phyloP scores from a whole-genome alignment of 2,113 vertebrate genomes.

The Dicerorhinus sumatrensis region DNA sequence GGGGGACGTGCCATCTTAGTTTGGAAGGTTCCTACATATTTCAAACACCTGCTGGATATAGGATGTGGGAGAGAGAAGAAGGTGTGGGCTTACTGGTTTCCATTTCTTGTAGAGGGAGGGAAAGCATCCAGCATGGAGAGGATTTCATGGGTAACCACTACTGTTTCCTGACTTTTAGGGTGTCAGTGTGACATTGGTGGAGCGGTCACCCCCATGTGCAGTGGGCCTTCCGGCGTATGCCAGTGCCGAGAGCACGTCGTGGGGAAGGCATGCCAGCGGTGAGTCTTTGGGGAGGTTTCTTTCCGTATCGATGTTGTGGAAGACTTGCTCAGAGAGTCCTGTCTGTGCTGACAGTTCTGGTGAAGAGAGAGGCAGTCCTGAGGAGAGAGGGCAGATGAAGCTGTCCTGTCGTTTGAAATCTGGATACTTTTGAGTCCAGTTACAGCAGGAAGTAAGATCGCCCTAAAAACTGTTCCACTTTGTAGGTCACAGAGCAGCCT shows the following conservation, averaged over 20 bases:
- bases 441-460: neutral
- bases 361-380: neutral
- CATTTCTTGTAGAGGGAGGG: neutral
- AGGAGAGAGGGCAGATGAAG: neutral
- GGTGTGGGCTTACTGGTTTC: no score
- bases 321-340: neutral
- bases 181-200: conserved; percentile 94
- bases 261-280: conserved; percentile 91
- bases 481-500: neutral
- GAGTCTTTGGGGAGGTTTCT: conserved; percentile 80
- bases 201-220: conserved; percentile 86
- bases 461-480: neutral
- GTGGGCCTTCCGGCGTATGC: conserved; percentile 88
- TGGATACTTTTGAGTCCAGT: neutral
- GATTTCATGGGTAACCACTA: neutral
- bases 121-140: neutral
- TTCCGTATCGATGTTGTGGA: rapidly evolving
- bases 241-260: conserved; percentile 89
- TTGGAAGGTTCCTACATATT: neutral
- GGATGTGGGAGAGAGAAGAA: neutral
- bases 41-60: neutral
- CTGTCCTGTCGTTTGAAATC: neutral
- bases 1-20: neutral
- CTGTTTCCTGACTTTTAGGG: conserved; percentile 83
- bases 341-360: neutral